A percentile compares a stretch with the other conserved stretches of the same genome.
Conservation (phyloP, 2,113 vertebrate species). For the Salminus brasiliensis region DNA sequence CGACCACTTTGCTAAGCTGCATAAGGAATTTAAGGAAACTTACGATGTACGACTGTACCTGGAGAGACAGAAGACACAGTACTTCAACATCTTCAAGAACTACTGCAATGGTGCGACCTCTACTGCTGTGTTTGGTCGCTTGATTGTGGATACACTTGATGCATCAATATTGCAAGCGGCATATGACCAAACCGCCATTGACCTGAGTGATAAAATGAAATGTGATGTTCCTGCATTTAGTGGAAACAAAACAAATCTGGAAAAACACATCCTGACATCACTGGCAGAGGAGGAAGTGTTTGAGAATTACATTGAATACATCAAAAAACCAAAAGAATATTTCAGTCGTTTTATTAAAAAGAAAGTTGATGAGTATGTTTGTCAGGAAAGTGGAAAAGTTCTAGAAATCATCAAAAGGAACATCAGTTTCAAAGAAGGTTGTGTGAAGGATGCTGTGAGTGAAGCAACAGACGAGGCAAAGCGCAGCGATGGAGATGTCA, state of each 20-base stretch:
- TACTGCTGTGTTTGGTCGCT: conserved; percentile 62
- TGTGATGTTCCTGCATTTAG: conserved; percentile 61
- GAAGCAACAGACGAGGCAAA: conserved; percentile 47
- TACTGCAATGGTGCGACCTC: conserved; percentile 54
- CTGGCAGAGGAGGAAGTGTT: conserved; percentile 76
- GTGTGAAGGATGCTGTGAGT: conserved; percentile 29
- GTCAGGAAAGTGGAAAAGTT: neutral
- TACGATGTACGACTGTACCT: conserved; percentile 37
- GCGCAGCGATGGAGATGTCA: neutral
- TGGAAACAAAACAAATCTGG: conserved; percentile 71
- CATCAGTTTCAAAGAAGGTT: neutral
- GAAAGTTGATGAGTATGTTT: conserved; percentile 13
- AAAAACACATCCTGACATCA: conserved; percentile 71
- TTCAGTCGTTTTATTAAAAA: conserved; percentile 58
- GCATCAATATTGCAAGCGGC: conserved; percentile 41
- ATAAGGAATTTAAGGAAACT: conserved; percentile 37
- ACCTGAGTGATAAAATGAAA: conserved; percentile 65
- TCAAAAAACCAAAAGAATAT: conserved; percentile 36
- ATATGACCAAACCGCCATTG: conserved; percentile 58
- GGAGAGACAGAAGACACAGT: conserved; percentile 24
- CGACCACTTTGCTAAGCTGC: neutral
- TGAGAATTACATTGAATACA: conserved; percentile 65
- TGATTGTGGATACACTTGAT: conserved; percentile 74
- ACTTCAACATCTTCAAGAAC: conserved; percentile 33
- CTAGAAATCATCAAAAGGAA: conserved; percentile 24